Evolutionary conservation across 2,888 invertebrate genomes (phyloP).

Genomic region (Platycheirus rosarum): DNA sequence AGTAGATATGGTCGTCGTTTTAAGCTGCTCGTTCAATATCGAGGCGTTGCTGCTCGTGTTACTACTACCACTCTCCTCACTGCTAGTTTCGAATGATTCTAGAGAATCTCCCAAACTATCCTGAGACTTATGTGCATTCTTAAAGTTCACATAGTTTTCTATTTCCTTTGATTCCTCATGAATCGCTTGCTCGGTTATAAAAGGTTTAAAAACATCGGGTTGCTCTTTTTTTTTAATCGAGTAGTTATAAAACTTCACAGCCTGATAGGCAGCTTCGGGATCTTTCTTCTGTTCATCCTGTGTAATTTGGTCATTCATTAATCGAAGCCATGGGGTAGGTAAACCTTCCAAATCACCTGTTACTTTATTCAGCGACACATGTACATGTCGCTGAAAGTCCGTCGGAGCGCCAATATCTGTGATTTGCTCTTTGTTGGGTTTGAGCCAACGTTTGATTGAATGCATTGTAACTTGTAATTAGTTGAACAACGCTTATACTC

Average conservation of each 20-base stretch:
- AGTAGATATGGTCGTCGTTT: conserved; percentile 33
- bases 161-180: conserved; percentile 93
- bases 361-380: conserved; percentile 91
- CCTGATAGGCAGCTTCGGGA: conserved; percentile 94
- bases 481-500: not conserved
- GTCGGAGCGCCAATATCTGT: conserved; percentile 90
- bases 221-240: conserved; percentile 91
- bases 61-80: conserved; percentile 79
- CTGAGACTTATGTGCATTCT: conserved; percentile 88
- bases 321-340: conserved; percentile 91
- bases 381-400: conserved; percentile 92
- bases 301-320: conserved; percentile 92
- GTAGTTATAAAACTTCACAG: conserved; percentile 94
- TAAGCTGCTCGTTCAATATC: conserved; percentile 65
- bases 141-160: conserved; percentile 89
- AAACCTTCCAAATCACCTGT: conserved; percentile 94
- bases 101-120: conserved; percentile 84
- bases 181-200: conserved; percentile 91
- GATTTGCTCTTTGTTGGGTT: conserved; percentile 82
- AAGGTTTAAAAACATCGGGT: conserved; percentile 89
- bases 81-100: conserved; percentile 83
- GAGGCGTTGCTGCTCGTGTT: conserved; percentile 77
- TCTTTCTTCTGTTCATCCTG: conserved; percentile 94
- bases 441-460: conserved; percentile 80
- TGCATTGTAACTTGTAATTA: conserved; percentile 4